Evolutionary conservation across 2,113 vertebrate species (phyloP), one percentile per base, ranked within the genome.

Genomic region (Ophiodon elongatus): DNA sequence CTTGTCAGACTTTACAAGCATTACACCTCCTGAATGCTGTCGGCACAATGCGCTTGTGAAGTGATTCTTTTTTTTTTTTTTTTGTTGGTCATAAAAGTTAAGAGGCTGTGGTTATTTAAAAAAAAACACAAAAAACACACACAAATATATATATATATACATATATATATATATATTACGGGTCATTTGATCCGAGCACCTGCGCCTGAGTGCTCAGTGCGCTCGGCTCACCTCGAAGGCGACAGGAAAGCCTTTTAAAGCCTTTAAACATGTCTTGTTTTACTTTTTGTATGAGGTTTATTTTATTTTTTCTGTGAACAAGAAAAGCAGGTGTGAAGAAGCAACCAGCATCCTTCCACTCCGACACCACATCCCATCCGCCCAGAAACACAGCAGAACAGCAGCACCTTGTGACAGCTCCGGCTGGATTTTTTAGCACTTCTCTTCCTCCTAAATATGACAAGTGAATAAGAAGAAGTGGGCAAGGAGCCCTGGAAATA

Each of bases 1-100:
- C 92, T 92, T 90, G 93, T 94, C 92, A 93, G 89, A 94, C 89
- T 94, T 95, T 93, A 95, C 94, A 94, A 92, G 93, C 86, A 80
- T 92, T 76, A 94, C 91, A 89, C 88, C 87, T 86, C 79, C 83
- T 88, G 85, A 89, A 91, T 84, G 45, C 79, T 37, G 85, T 4
- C 10, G 68, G 80, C 87, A 90, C 93, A 90, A 90, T 81, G 85
- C 73, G 54, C 83, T 82, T 82, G 86, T 79, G 89, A 86, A 76
- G 84, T 76, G 90, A 88, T 87, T 80, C 80, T 86, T 15, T 17
- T 21, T 50, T 9, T 75, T 72, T 21, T 21, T 23, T 47, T 15
- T 75, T 66, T n/a, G n/a, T n/a, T n/a, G 70, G 79, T 54, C 90
- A 83, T 66, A 85, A 88, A 88, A 92, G 88, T 91, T 82, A 90